phyloP scores from a whole-genome alignment of 1,140 invertebrate genomes.

The Apis cerana region DNA sequence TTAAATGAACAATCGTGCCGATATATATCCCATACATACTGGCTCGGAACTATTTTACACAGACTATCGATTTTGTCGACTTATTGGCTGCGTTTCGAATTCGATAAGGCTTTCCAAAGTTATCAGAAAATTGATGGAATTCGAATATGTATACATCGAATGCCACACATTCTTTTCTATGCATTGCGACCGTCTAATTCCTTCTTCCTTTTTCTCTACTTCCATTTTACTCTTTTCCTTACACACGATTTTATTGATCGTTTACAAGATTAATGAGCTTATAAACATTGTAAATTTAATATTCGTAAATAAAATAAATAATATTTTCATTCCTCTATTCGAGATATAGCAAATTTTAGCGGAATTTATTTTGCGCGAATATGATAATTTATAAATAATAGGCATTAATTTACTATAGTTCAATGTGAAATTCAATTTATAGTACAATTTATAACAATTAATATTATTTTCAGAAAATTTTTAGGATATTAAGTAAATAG shows the following conservation, averaged over 20 bases:
- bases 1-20: background rate
- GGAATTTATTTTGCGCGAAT: background rate
- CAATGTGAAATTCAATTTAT: too few species aligned
- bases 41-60: conserved; percentile 48
- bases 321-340: background rate
- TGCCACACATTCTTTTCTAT: background rate
- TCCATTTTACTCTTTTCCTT: background rate
- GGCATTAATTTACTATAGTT: too few species aligned
- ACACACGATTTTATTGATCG: background rate
- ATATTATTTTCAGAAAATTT: too few species aligned
- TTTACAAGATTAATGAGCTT: background rate
- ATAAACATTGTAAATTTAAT: background rate
- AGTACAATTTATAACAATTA: too few species aligned
- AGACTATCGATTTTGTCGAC: conserved; percentile 41
- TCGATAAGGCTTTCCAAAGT: conserved; percentile 44
- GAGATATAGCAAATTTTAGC: background rate
- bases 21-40: background rate
- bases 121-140: conserved; percentile 37
- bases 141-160: background rate
- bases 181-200: too few species aligned
- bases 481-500: too few species aligned
- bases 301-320: too few species aligned
- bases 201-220: fast-evolving
- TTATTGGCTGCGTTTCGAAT: conserved; percentile 39
- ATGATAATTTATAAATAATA: too few species aligned